Evolutionary conservation across 92 coral and sea anemone species (phyloP).

Genomic region (Actinostola sp.): DNA sequence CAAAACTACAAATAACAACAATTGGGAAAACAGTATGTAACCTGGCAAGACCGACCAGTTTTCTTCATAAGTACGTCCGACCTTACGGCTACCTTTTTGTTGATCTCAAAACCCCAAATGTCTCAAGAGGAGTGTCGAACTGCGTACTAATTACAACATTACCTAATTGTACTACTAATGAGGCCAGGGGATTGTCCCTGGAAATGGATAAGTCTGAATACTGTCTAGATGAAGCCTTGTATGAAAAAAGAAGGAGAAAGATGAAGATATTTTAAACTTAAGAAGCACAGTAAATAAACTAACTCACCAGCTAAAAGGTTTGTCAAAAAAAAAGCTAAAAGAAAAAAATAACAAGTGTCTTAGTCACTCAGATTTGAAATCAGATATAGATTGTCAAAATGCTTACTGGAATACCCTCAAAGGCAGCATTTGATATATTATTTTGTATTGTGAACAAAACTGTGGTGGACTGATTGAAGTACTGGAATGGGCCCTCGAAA

Average conservation of each 20-base stretch:
- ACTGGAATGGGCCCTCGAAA: conserved; percentile 47
- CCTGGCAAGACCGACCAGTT: too few relatives aligned
- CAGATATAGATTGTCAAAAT: conserved; percentile 34
- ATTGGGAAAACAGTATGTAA: too few relatives aligned
- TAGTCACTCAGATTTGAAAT: conserved; percentile 36
- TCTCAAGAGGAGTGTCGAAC: too few relatives aligned
- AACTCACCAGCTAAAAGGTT: conserved; percentile 24
- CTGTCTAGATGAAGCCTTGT: conserved; percentile 37
- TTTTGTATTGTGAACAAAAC: conserved; percentile 47
- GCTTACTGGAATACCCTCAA: conserved; percentile 39
- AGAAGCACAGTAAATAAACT: conserved; percentile 15
- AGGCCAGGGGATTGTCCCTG: conserved; percentile 33
- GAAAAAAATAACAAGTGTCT: conserved; percentile 21
- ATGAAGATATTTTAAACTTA: conserved; percentile 27
- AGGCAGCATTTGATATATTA: conserved; percentile 41
- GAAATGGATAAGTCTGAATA: conserved; percentile 44
- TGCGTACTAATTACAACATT: too few relatives aligned
- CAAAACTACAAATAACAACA: too few relatives aligned
- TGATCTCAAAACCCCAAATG: too few relatives aligned
- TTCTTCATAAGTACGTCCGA: too few relatives aligned
- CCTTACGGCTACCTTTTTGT: too few relatives aligned
- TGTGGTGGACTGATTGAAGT: conserved; percentile 30
- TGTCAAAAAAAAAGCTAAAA: conserved; percentile 39
- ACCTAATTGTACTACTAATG: background rate
- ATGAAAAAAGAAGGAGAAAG: conserved; percentile 38